Base-by-base conservation (phyloP, 2,797 vertebrate species). In the Aulostomus chinensis region DNA sequence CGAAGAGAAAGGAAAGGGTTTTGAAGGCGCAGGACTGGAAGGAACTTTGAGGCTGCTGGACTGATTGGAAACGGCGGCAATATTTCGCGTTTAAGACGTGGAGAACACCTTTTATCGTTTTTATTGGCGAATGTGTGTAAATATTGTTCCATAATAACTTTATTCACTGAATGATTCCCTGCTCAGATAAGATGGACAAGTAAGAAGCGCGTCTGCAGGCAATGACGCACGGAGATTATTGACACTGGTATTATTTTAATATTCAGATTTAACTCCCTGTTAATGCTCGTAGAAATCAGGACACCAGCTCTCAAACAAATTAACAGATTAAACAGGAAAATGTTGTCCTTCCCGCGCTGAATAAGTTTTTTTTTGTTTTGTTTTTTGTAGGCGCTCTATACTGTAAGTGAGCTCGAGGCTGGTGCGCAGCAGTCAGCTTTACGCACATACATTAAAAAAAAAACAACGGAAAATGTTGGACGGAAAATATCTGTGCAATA, bases 151-250 rank as follows among this genome's bases (percentile, higher is more conserved):
- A 5, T 11, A 15, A 7, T 7, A 8, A 39, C n/a, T 58, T 43
- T 7, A 11, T 43, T 3, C 7, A 38, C 7, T n/a, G 3, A 33
- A 4, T 6, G 21, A 8, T 14, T 43, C 11, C 11, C 32, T n/a
- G 24, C 25, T 36, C 22, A 16, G 25, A 38, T 12, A 24, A 46
- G 59, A 35, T 9, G 5, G 10, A 12, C 24, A 31, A 39, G 4
- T 16, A n/a, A 4, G 34, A 10, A 33, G 68, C 69, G 71, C 62
- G 63, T 70, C 68, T 67, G 68, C 69, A 48, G 59, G 60, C 52
- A 26, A 67, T 42, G 59, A 49, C 76, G 71, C 78, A 55, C 66
- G 17, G 55, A 22, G 18, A 29, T 25, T n/a, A 11, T 47, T 24
- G 7, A 28, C 13, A 15, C 9, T 15, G 5, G n/a, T n/a, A n/a